Base-by-base conservation (phyloP, 2,888 invertebrate species). In the Dioctria linearis region DNA sequence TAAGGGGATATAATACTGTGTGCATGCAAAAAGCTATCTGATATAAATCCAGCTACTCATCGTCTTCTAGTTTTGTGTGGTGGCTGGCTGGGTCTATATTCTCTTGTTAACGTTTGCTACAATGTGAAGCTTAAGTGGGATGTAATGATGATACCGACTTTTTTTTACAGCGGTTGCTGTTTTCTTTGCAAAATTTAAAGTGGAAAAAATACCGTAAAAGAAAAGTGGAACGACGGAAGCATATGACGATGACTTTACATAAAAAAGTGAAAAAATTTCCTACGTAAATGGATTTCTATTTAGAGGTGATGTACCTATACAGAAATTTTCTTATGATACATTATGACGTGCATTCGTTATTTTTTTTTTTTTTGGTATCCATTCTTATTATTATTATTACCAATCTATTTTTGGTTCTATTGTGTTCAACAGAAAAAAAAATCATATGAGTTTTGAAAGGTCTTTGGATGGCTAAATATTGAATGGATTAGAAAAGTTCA, bases 41-140 rank as follows among this genome's bases (percentile, higher is more conserved):
- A 61, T 61, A 46, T 42, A 73, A 73, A 73, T 73, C 73, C 54
- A 42, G 73, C 73, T 73, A 73, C 73, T 73, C 73, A 73, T 73
- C 73, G 73, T 42, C 73, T 40, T 42, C 73, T 43, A 73, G 59
- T 59, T 73, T 51, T 73, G 49, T 42, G 73, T 13, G 43, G 67
- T 42, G 4, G 25, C 37, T 13, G n/a, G n/a, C 59, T 11, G 42
- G 6, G 42, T 39, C 73, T 40, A 59, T 73, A 73, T 25, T 25
- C 25, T 25, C 73, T 73, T 73, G 73, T 73, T 73, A 73, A 59
- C 73, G 57, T 42, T 73, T 43, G 42, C 73, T 42, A 54, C 54
- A 73, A 73, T 73, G 73, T 73, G 25, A 3, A n/a, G 59, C 59
- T 73, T 73, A 73, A 59, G 43, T 37, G 59, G 73, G 59, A 59